Conservation (phyloP, 1,140 invertebrate genomes). For the Zaprionus camerounensis region DNA sequence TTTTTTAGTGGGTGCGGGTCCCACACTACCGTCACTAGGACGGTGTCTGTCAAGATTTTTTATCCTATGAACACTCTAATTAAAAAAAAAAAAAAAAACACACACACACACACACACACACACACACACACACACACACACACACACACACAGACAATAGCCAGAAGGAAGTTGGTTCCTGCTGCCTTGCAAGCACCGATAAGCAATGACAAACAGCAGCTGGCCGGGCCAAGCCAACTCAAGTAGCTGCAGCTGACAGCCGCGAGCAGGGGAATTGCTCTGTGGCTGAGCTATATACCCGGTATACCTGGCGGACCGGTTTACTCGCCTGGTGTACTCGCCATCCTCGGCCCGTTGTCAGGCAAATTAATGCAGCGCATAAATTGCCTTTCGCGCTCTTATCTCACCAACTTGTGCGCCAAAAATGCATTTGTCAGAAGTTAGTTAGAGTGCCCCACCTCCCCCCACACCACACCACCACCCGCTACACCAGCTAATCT, state of each 20-base stretch:
- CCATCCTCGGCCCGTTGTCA: background rate
- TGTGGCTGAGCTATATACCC: conserved; percentile 15
- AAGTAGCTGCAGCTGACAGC: conserved; percentile 15
- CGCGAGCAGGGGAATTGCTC: background rate
- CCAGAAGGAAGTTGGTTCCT: conserved; percentile 31
- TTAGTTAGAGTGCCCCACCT: conserved; percentile 11
- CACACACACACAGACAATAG: conserved; percentile 31
- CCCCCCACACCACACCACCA: too few relatives aligned
- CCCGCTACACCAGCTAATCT: background rate
- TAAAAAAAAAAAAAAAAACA: too few relatives aligned
- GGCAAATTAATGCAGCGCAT: conserved; percentile 52
- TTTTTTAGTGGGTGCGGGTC: too few relatives aligned
- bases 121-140: conserved; percentile 4
- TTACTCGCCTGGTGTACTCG: conserved; percentile 13
- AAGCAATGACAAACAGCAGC: conserved; percentile 76
- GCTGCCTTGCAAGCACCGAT: conserved; percentile 51
- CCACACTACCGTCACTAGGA: too few relatives aligned
- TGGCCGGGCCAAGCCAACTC: conserved; percentile 5
- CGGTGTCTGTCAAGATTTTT: too few relatives aligned
- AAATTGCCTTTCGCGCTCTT: conserved; percentile 48
- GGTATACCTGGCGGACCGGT: background rate
- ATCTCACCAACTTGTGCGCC: conserved; percentile 42
- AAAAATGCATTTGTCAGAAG: conserved; percentile 49
- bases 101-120: too few relatives aligned
- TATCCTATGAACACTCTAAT: too few relatives aligned